Conservation (phyloP, 2,113 vertebrate genomes). For the Percopsis transmontana region DNA sequence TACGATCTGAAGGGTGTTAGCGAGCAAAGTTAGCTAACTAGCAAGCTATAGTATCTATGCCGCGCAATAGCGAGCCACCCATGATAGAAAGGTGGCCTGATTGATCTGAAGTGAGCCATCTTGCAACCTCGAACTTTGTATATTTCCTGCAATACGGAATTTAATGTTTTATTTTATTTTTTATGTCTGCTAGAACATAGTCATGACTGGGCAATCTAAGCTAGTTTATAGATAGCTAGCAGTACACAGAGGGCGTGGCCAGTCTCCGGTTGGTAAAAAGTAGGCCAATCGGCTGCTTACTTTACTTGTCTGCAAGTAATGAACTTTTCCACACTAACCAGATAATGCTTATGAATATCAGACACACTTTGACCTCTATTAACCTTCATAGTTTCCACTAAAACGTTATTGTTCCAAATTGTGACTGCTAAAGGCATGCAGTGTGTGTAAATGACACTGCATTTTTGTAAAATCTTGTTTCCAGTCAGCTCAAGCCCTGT, state of each 20-base stretch:
- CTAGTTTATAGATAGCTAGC: background rate
- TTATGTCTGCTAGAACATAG: background rate
- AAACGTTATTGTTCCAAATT: constrained; percentile 16
- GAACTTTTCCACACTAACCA: constrained; percentile 3
- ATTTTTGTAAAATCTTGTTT: background rate
- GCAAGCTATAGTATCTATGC: constrained; percentile 3
- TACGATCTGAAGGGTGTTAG: background rate
- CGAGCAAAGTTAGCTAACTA: constrained; percentile 2
- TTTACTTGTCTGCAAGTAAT: background rate
- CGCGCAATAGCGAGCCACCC: background rate
- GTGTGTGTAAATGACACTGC: background rate
- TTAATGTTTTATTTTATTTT: background rate
- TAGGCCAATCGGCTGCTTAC: no score
- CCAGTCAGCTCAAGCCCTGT: background rate
- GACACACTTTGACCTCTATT: constrained; percentile 20
- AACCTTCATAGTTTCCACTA: constrained; percentile 12
- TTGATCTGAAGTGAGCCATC: no score
- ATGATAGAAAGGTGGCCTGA: no score
- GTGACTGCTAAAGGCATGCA: constrained; percentile 11
- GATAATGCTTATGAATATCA: constrained; percentile 6
- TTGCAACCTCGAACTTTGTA: no score
- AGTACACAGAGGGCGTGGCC: constrained; percentile 23
- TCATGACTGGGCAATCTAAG: background rate
- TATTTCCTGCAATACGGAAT: background rate
- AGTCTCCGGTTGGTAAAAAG: background rate